phyloP scores from a whole-genome alignment of 2,113 vertebrate genomes.

The Arenaria interpres region DNA sequence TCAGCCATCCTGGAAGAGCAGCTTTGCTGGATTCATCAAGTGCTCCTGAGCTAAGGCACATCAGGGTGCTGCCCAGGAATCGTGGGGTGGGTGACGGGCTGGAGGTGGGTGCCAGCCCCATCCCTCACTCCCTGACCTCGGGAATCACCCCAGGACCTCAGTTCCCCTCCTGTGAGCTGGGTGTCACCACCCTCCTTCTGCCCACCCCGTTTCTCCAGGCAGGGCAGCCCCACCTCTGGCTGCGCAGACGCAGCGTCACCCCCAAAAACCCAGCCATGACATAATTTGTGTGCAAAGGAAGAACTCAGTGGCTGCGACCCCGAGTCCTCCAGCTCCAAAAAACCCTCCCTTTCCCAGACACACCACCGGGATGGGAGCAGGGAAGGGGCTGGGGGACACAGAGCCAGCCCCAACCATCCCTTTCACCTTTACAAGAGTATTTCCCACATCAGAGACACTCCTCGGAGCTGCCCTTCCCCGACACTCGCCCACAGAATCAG shows the following conservation, averaged over 20 bases:
- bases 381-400: neutral
- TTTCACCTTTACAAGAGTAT: fast-evolving
- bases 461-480: neutral
- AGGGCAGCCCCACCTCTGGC: neutral
- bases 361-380: neutral
- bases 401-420: neutral
- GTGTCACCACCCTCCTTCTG: neutral
- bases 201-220: fast-evolving
- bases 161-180: fast-evolving
- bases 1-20: neutral
- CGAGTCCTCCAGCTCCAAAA: neutral
- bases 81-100: fast-evolving
- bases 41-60: neutral
- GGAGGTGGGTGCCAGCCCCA: neutral
- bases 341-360: neutral
- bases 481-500: fast-evolving
- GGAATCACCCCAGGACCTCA: neutral
- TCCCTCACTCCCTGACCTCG: neutral
- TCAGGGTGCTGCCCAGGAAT: fast-evolving
- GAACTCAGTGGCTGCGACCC: neutral
- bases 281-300: fast-evolving
- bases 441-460: neutral
- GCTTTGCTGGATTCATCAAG: neutral
- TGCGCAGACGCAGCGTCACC: fast-evolving
- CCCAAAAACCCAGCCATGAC: fast-evolving